phyloP scores from a whole-genome alignment of 2,888 invertebrate species.

The Synanthedon formicaeformis region DNA sequence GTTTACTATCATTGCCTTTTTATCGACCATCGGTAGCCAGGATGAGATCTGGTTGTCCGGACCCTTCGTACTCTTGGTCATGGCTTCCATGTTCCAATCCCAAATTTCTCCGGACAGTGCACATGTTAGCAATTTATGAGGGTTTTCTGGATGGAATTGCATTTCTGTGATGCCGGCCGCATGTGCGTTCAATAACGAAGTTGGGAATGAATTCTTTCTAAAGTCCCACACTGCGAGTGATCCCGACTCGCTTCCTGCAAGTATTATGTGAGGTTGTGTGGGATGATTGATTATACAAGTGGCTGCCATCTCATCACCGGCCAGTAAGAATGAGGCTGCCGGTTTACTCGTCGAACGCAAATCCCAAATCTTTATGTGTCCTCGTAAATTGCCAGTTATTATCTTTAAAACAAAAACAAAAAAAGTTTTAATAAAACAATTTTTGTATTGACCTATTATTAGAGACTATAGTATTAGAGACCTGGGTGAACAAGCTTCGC shows the following conservation, averaged over 20 bases:
- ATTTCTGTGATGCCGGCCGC: constrained; percentile 84
- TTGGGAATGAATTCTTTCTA: constrained; percentile 84
- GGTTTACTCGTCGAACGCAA: constrained; percentile 76
- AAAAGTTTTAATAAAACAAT: too few relatives aligned
- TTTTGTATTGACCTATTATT: too few relatives aligned
- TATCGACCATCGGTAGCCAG: constrained; percentile 79
- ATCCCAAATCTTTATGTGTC: constrained; percentile 93
- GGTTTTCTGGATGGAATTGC: constrained; percentile 86
- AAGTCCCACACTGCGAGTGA: constrained; percentile 91
- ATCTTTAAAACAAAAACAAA: constrained; percentile 54
- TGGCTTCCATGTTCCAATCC: constrained; percentile 84
- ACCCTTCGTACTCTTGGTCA: constrained; percentile 47
- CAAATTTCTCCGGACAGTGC: constrained; percentile 87
- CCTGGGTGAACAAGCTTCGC: too few relatives aligned
- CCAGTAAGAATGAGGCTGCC: constrained; percentile 77
- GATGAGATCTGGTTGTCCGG: constrained; percentile 57
- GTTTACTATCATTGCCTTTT: constrained; percentile 76
- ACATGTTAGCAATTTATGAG: constrained; percentile 85
- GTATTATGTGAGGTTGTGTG: constrained; percentile 84
- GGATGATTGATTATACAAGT: constrained; percentile 86
- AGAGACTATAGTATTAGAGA: too few relatives aligned
- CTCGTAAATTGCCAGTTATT: constrained; percentile 87
- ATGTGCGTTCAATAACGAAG: constrained; percentile 84
- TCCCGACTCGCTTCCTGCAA: constrained; percentile 90
- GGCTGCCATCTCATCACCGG: constrained; percentile 79